These are phyloP conservation scores for Danio choprae DNA, from an alignment of 2,797 vertebrate genomes.

Conservation along the genomic window DNA sequence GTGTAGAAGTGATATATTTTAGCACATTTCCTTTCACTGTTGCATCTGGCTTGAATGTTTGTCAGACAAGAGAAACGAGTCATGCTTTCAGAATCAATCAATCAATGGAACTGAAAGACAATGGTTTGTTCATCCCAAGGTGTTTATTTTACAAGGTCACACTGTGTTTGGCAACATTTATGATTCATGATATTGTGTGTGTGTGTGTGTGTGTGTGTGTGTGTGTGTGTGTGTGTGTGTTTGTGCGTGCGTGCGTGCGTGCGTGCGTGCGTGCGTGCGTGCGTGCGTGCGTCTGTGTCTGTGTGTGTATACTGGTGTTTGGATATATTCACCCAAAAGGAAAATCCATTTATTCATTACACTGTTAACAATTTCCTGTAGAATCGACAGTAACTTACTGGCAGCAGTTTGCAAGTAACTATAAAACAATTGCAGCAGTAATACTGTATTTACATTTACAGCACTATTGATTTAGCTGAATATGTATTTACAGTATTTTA, in stretches of 20 bases:
- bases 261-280: not conserved
- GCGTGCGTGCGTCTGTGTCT: too few species aligned
- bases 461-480: too few species aligned
- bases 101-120: not conserved
- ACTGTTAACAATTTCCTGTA: too few species aligned
- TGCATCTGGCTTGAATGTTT: not conserved
- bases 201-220: too few species aligned
- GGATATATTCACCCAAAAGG: not conserved
- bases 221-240: too few species aligned
- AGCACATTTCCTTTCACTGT: not conserved
- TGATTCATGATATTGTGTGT: not conserved
- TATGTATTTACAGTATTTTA: too few species aligned
- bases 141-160: conserved; percentile 8
- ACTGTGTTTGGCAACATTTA: not conserved
- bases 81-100: not conserved
- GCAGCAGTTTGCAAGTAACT: too few species aligned
- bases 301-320: conserved; percentile 1
- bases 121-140: conserved; percentile 1
- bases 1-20: not conserved
- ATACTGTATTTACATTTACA: too few species aligned
- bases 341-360: too few species aligned
- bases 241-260: too few species aligned
- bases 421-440: too few species aligned
- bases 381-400: too few species aligned
- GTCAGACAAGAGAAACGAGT: conserved; percentile 2